Evolutionary conservation across 2,888 invertebrate species (phyloP).

Genomic region (Drosophila pegasa): DNA sequence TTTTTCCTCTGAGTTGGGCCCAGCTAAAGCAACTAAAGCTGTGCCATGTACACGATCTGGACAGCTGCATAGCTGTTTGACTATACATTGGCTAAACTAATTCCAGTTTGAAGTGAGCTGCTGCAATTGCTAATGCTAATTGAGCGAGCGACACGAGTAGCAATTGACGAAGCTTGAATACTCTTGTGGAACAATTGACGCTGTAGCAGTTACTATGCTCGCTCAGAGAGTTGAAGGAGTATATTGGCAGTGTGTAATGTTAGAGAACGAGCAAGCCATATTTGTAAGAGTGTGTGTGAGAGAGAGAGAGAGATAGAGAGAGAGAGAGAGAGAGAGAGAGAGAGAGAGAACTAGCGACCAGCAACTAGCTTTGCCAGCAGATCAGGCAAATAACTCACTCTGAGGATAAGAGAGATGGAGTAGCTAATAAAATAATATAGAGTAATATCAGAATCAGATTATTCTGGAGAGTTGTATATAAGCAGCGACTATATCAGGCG

Average conservation of each 20-base stretch:
- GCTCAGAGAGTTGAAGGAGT: not conserved
- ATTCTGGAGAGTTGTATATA: too few relatives aligned
- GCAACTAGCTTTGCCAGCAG: too few relatives aligned
- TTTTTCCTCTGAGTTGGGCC: not conserved
- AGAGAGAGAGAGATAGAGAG: too few relatives aligned
- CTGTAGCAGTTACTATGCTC: not conserved
- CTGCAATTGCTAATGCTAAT: conserved; percentile 15
- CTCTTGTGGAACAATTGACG: not conserved
- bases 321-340: too few relatives aligned
- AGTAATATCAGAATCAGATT: too few relatives aligned
- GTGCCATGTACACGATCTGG: not conserved
- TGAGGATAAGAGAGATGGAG: too few relatives aligned
- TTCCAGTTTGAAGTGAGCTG: conserved; percentile 6
- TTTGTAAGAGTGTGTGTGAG: too few relatives aligned
- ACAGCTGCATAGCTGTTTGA: conserved; percentile 9
- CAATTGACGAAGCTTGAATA: not conserved
- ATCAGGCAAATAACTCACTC: too few relatives aligned
- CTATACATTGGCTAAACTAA: conserved; percentile 6
- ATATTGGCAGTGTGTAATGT: not conserved
- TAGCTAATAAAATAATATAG: too few relatives aligned
- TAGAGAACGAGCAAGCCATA: too few relatives aligned
- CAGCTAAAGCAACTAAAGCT: not conserved
- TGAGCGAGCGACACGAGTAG: not conserved
- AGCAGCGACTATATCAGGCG: too few relatives aligned
- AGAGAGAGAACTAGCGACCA: too few relatives aligned